Evolutionary conservation across 2,113 vertebrate genomes (phyloP).

Genomic region (Corythoichthys haematopterus): DNA sequence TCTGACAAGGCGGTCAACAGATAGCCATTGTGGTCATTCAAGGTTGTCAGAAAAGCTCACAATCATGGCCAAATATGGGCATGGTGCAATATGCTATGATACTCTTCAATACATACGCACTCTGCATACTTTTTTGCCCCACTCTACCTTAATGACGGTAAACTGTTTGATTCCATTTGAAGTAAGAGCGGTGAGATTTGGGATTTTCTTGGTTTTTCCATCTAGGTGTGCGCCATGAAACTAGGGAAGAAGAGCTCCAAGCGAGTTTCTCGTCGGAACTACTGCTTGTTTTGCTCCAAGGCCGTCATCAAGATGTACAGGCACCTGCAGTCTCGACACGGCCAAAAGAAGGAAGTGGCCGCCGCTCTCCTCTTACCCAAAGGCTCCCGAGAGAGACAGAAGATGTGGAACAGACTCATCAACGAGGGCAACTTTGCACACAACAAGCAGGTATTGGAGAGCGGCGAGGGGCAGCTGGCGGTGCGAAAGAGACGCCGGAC

Average conservation of each 20-base stretch:
- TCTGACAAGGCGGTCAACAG: no score
- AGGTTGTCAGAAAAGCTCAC: no score
- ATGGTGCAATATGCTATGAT: no score
- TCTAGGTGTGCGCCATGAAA: neutral
- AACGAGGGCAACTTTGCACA: slow-evolving; percentile 60
- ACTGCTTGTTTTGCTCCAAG: slow-evolving; percentile 54
- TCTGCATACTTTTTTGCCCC: no score
- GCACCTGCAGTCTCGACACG: slow-evolving; percentile 40
- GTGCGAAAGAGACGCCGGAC: slow-evolving; percentile 13
- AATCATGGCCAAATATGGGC: no score
- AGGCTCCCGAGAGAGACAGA: slow-evolving; percentile 43
- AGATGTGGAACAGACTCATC: slow-evolving; percentile 42
- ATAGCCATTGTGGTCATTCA: no score
- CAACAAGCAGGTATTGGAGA: slow-evolving; percentile 45
- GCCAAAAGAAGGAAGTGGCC: slow-evolving; percentile 45
- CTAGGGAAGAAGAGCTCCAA: neutral
- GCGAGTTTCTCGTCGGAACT: slow-evolving; percentile 25
- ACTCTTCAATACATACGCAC: no score
- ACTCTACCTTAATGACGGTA: no score
- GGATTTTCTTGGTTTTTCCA: neutral
- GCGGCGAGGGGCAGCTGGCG: slow-evolving; percentile 39
- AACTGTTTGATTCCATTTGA: no score
- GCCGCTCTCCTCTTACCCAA: slow-evolving; percentile 41
- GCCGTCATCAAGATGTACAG: slow-evolving; percentile 25
- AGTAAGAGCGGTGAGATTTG: neutral